Conservation (phyloP, 1,140 invertebrate species). For the Gonatopus flavifemur region DNA sequence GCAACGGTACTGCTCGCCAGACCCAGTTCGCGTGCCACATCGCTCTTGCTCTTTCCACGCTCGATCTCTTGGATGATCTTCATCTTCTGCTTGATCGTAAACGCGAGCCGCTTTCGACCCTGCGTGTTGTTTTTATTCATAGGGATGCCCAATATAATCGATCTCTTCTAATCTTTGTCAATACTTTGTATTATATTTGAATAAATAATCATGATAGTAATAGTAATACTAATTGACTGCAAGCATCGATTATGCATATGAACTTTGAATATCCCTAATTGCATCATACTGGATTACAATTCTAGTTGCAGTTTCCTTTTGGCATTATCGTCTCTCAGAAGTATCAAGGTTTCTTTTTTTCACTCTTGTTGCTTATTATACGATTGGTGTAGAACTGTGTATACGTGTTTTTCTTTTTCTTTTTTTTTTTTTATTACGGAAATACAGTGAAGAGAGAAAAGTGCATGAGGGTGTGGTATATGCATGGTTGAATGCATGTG, state of each 20-base stretch:
- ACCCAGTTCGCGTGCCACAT: slow-evolving; percentile 62
- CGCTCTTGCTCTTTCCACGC: slow-evolving; percentile 63
- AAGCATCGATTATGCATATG: too few relatives aligned
- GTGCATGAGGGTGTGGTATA: slow-evolving; percentile 27
- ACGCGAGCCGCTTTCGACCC: slow-evolving; percentile 65
- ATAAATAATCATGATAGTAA: too few relatives aligned
- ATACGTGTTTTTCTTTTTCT: background rate
- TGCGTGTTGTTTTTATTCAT: slow-evolving; percentile 40
- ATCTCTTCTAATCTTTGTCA: too few relatives aligned
- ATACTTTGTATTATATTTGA: too few relatives aligned
- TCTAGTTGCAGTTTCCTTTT: too few relatives aligned
- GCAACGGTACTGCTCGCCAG: slow-evolving; percentile 63
- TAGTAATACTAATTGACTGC: too few relatives aligned
- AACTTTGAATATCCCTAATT: too few relatives aligned
- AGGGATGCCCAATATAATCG: slow-evolving; percentile 38
- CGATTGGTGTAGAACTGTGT: too few relatives aligned
- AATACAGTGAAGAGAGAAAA: slow-evolving; percentile 19
- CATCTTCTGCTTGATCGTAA: slow-evolving; percentile 67
- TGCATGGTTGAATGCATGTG: slow-evolving; percentile 26
- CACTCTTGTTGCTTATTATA: too few relatives aligned
- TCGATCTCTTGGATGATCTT: slow-evolving; percentile 66
- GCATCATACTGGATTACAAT: too few relatives aligned
- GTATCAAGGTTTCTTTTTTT: too few relatives aligned
- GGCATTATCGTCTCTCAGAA: too few relatives aligned
- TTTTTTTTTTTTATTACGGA: slow-evolving; percentile 20